These are phyloP conservation scores for Gastrophryne carolinensis DNA, from an alignment of 2,797 vertebrate genomes.

Conservation along the genomic window DNA sequence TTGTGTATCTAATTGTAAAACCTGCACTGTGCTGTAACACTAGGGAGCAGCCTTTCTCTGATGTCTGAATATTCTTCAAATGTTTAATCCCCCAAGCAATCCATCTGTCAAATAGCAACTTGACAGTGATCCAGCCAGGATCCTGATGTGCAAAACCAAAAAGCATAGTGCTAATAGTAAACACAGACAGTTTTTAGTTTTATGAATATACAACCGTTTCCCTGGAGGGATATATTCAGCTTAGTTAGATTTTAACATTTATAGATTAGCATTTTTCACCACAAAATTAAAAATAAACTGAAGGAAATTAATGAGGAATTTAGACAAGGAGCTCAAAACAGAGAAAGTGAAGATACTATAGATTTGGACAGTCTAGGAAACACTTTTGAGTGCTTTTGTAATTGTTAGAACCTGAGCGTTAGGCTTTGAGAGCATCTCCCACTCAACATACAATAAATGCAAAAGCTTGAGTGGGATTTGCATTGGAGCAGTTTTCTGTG, in stretches of 20 bases:
- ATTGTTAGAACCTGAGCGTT: no score
- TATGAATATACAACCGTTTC: slow-evolving; percentile 55
- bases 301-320: no score
- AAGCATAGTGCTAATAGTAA: slow-evolving; percentile 62
- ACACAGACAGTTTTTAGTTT: slow-evolving; percentile 61
- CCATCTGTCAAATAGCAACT: slow-evolving; percentile 51
- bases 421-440: no score
- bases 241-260: slow-evolving; percentile 61
- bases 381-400: no score
- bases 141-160: slow-evolving; percentile 58
- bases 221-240: slow-evolving; percentile 55
- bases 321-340: no score
- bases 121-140: slow-evolving; percentile 55
- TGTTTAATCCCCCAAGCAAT: slow-evolving; percentile 8
- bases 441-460: no score
- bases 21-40: slow-evolving; percentile 67
- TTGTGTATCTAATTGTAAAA: slow-evolving; percentile 24
- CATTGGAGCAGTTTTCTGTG: no score
- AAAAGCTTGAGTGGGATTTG: no score
- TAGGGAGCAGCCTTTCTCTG: slow-evolving; percentile 91
- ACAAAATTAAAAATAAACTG: neutral
- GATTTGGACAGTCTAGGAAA: no score
- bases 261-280: slow-evolving; percentile 56
- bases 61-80: slow-evolving; percentile 47
- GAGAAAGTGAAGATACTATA: no score